These are phyloP conservation scores for Tineola bisselliella DNA, from an alignment of 2,888 invertebrate species.

Conservation along the genomic window DNA sequence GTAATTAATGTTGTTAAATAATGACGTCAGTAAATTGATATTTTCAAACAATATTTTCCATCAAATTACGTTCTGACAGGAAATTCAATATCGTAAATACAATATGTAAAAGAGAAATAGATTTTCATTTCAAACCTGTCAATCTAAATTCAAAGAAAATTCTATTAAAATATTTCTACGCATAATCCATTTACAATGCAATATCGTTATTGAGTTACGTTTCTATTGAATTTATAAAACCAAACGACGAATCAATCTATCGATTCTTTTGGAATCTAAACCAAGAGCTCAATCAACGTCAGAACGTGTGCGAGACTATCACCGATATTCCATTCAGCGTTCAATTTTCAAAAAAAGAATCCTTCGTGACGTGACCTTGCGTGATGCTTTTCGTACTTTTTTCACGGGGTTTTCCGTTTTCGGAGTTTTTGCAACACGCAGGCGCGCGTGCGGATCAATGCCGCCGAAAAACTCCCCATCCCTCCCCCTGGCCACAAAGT, in stretches of 20 bases:
- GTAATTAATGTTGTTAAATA: no score
- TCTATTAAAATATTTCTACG: neutral
- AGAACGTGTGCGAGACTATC: constrained; percentile 6
- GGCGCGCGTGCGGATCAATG: constrained; percentile 63
- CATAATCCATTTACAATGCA: neutral
- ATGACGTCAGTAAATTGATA: no score
- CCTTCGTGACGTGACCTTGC: constrained; percentile 63
- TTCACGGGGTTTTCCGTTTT: constrained; percentile 7
- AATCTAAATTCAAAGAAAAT: neutral
- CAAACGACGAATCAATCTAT: neutral
- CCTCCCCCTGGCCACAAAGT: constrained; percentile 48
- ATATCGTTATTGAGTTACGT: neutral
- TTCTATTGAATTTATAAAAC: neutral
- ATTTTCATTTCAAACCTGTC: neutral
- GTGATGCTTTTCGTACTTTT: neutral
- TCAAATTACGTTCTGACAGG: no score
- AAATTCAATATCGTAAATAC: no score
- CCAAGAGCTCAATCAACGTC: constrained; percentile 8
- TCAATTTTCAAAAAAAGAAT: constrained; percentile 59
- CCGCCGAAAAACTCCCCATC: constrained; percentile 40
- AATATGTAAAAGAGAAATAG: neutral
- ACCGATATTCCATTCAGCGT: constrained; percentile 57
- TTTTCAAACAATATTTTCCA: no score
- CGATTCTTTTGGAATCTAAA: constrained; percentile 4
- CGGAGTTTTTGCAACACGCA: constrained; percentile 42